phyloP scores from a whole-genome alignment of 2,888 invertebrate genomes.

The Tuberolachnus salignus region DNA sequence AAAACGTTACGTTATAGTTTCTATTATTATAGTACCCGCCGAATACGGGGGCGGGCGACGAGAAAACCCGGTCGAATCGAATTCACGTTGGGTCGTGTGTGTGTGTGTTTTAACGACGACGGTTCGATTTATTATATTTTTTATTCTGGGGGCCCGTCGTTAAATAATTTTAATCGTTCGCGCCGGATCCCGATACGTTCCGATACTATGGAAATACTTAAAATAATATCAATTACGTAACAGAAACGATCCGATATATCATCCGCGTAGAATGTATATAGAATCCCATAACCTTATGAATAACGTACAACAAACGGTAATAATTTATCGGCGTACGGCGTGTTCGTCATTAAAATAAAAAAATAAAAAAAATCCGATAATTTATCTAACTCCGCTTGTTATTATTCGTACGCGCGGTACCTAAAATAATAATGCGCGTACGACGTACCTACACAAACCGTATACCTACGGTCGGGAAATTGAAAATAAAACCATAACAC shows the following conservation, averaged over 20 bases:
- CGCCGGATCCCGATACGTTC: neutral
- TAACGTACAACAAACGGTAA: neutral
- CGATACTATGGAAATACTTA: neutral
- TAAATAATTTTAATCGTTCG: neutral
- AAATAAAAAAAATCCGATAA: conserved; percentile 19
- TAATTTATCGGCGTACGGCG: neutral
- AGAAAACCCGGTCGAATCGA: no score
- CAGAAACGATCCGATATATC: neutral
- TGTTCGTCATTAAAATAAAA: conserved; percentile 26
- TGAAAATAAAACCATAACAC: conserved; percentile 19
- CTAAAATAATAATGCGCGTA: neutral
- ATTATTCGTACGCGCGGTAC: neutral
- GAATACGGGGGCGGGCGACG: no score
- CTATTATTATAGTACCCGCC: no score
- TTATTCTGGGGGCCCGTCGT: neutral
- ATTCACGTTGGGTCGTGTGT: neutral
- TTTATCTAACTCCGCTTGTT: neutral
- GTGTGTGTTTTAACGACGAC: neutral
- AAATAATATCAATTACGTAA: conserved; percentile 25
- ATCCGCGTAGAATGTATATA: neutral
- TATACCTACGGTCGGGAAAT: neutral
- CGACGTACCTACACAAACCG: neutral
- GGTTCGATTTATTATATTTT: neutral
- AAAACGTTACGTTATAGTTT: no score
- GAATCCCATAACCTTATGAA: neutral